Percentiles rank a stretch among this genome's conserved stretches.
Conservation (phyloP, 2,797 vertebrate species). For the Pangasius larnaudii region DNA sequence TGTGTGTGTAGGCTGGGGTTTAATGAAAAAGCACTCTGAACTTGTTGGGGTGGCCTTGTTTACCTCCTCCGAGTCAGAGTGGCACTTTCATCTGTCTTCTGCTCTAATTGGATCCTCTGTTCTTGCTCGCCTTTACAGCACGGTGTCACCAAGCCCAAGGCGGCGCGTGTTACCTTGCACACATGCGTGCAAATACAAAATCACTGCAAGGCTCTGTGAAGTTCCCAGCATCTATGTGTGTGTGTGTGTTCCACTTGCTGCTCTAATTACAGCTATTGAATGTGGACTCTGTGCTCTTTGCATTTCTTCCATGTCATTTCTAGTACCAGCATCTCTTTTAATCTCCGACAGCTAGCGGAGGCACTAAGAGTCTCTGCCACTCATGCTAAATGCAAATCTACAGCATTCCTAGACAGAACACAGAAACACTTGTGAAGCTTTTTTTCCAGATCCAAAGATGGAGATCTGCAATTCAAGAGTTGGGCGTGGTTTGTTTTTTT, state of each 20-base stretch:
- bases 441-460: neutral
- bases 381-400: constrained; percentile 74
- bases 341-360: constrained; percentile 68
- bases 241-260: constrained; percentile 64
- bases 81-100: constrained; percentile 82
- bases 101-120: constrained; percentile 80
- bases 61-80: constrained; percentile 79
- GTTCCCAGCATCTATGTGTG: constrained; percentile 26
- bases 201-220: constrained; percentile 29
- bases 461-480: neutral
- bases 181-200: constrained; percentile 53
- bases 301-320: constrained; percentile 71
- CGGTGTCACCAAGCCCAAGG: constrained; percentile 66
- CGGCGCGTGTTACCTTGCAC: constrained; percentile 40
- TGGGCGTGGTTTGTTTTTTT: neutral
- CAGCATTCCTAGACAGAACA: constrained; percentile 64
- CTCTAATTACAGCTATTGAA: constrained; percentile 76
- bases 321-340: constrained; percentile 67
- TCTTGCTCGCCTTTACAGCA: constrained; percentile 75
- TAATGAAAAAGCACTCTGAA: constrained; percentile 83
- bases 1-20: constrained; percentile 66
- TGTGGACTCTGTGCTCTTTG: constrained; percentile 75
- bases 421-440: neutral
- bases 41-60: constrained; percentile 78
- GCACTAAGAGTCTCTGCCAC: constrained; percentile 41